Percentiles rank a stretch among this genome's conserved stretches.
Conservation (phyloP, 2,113 vertebrate species). For the Hoplias malabaricus region DNA sequence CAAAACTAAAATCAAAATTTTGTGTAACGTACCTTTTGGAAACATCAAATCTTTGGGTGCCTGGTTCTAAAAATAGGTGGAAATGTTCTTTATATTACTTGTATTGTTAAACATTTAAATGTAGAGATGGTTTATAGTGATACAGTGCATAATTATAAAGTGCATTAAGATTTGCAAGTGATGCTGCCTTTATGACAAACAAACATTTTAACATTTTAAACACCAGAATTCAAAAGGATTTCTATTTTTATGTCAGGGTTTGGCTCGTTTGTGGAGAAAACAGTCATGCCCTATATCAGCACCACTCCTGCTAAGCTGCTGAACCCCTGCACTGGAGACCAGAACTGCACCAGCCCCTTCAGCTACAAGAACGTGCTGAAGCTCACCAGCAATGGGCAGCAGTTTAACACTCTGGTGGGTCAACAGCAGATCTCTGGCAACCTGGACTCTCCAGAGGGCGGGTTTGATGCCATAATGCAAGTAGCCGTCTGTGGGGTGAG, state of each 20-base stretch:
- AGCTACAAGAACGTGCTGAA: slow-evolving; percentile 97
- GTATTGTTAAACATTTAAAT: too few species aligned
- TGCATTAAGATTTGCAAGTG: background rate
- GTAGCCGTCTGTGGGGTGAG: slow-evolving; percentile 97
- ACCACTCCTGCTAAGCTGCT: slow-evolving; percentile 90
- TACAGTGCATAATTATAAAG: background rate
- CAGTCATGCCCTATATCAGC: slow-evolving; percentile 98
- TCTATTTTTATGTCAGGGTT: slow-evolving; percentile 75
- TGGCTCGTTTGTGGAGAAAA: slow-evolving; percentile 98
- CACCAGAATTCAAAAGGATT: background rate
- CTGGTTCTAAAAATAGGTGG: too few species aligned
- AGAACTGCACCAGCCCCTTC: slow-evolving; percentile 96
- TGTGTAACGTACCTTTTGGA: too few species aligned
- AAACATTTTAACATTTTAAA: background rate
- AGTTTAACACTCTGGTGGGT: slow-evolving; percentile 90
- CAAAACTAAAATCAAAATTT: too few species aligned
- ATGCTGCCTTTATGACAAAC: background rate
- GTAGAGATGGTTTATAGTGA: too few species aligned
- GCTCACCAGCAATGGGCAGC: slow-evolving; percentile 82
- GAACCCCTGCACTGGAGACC: slow-evolving; percentile 90
- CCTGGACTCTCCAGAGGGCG: slow-evolving; percentile 97
- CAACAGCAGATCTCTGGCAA: slow-evolving; percentile 97
- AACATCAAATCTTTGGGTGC: too few species aligned
- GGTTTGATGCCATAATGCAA: slow-evolving; percentile 99
- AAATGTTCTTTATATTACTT: too few species aligned